Conservation (phyloP, 2,113 vertebrate species). For the Chamaetylas fuelleborni region DNA sequence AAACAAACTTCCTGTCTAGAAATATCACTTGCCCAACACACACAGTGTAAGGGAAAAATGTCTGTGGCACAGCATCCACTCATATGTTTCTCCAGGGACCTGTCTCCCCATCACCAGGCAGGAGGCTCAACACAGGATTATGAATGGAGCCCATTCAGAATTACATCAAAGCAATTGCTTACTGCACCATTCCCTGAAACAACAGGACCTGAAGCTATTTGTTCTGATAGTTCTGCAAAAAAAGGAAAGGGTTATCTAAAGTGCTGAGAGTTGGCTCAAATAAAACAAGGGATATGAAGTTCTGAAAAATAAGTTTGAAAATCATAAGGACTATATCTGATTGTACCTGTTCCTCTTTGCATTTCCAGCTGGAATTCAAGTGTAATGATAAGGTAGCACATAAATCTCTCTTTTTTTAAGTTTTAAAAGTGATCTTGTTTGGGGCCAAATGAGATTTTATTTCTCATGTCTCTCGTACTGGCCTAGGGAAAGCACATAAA, state of each 20-base stretch:
- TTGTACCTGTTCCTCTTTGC: background rate
- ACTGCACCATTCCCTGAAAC: background rate
- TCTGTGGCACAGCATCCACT: background rate
- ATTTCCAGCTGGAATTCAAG: background rate
- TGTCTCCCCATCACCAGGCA: background rate
- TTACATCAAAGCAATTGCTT: background rate
- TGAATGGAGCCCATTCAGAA: background rate
- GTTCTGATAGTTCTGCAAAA: background rate
- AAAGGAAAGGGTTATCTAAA: background rate
- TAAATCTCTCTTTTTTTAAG: background rate
- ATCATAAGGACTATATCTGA: background rate
- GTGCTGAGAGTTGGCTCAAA: background rate
- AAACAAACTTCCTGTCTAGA: background rate
- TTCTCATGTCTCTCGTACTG: background rate
- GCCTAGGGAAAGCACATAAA: background rate
- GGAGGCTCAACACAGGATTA: background rate
- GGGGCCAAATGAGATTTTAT: background rate
- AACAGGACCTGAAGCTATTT: background rate
- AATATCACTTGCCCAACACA: background rate
- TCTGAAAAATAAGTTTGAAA: background rate
- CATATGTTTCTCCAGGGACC: background rate
- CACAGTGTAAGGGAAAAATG: rapidly evolving
- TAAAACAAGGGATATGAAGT: background rate
- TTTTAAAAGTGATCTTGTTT: background rate
- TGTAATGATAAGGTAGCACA: background rate